Conservation (phyloP, 2,888 invertebrate genomes). For the Mystacides longicornis region DNA sequence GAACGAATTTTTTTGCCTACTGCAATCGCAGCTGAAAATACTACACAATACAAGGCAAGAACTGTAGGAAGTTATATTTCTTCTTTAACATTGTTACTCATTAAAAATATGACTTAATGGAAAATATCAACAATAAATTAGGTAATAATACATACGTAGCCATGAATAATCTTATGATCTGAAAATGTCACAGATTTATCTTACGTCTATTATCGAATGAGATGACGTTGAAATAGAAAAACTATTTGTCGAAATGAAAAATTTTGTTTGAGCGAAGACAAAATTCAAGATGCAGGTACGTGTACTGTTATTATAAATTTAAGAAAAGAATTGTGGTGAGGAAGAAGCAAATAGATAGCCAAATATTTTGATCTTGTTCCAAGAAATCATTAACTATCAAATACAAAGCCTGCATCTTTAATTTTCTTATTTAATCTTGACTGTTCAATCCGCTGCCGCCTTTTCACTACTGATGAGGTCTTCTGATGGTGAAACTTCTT, state of each 20-base stretch:
- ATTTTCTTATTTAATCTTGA: neutral
- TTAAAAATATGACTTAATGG: no score
- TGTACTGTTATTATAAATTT: neutral
- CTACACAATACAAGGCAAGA: no score
- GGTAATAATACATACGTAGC: neutral
- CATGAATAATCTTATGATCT: neutral
- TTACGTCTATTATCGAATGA: conserved; percentile 12
- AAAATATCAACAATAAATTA: neutral
- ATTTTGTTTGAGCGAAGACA: conserved; percentile 24
- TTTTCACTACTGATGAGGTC: conserved; percentile 43
- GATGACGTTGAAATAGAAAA: neutral
- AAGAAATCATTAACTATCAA: conserved; percentile 4
- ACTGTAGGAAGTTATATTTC: no score
- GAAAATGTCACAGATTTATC: conserved; percentile 13
- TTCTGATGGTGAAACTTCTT: conserved; percentile 37
- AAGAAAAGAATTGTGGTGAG: no score
- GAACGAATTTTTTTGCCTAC: no score
- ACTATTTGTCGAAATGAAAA: neutral
- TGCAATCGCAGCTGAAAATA: no score
- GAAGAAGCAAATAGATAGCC: no score
- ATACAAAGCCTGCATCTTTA: conserved; percentile 5
- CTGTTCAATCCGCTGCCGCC: conserved; percentile 34
- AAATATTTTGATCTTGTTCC: no score
- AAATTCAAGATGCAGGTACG: conserved; percentile 13
- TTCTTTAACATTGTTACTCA: no score